Percentiles rank a stretch among this genome's conserved stretches.
phyloP scores from a whole-genome alignment of 2,888 invertebrate genomes.

The Hartigia nigra region DNA sequence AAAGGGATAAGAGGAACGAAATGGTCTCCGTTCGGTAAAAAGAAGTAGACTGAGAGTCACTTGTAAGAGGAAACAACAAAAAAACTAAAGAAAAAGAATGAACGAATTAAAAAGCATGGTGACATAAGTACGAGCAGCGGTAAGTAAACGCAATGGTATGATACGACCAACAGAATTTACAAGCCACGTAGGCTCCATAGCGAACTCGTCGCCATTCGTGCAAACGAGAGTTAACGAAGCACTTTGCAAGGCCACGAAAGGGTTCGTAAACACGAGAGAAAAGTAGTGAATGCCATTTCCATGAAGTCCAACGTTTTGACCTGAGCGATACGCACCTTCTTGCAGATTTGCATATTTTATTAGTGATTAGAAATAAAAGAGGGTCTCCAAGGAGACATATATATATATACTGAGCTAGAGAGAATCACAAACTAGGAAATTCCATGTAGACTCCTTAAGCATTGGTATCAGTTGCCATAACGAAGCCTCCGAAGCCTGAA shows the following conservation, averaged over 20 bases:
- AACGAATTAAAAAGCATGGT: background rate
- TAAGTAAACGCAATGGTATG: background rate
- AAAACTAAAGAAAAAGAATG: too few relatives aligned
- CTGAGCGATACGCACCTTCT: constrained; percentile 5
- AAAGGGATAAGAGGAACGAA: background rate
- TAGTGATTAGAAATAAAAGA: background rate
- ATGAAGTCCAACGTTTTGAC: constrained; percentile 10
- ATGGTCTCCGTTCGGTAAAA: background rate
- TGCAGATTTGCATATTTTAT: constrained; percentile 13
- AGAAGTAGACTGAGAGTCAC: background rate
- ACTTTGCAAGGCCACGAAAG: constrained; percentile 19
- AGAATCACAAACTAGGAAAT: too few relatives aligned
- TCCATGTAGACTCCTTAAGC: too few relatives aligned
- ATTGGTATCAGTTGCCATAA: background rate
- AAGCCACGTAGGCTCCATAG: background rate
- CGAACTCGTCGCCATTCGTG: background rate
- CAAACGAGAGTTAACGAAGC: constrained; percentile 12
- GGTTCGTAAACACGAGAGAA: constrained; percentile 8
- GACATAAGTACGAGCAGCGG: background rate
- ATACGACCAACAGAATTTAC: background rate
- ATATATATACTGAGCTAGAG: background rate
- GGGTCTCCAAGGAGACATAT: background rate
- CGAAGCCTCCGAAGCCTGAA: background rate
- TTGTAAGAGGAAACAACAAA: background rate
- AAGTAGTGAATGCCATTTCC: constrained; percentile 15